Evolutionary conservation across 2,888 invertebrate species (phyloP), one percentile per base, ranked within the genome.

Genomic region (Athalia circularis): DNA sequence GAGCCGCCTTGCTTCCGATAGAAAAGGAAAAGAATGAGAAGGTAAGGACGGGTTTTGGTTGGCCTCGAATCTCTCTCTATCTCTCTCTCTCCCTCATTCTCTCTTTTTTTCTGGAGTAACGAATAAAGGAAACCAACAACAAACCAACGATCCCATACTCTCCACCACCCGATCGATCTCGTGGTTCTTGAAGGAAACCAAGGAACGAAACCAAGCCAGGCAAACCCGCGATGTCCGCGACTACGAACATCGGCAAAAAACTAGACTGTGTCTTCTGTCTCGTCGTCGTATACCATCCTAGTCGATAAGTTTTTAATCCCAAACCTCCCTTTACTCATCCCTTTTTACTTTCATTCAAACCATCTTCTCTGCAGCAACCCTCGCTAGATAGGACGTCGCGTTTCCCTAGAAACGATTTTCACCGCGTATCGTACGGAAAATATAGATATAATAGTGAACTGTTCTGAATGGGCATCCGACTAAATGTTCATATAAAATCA

Each of bases 371-470:
- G 15, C 9, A 4, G 3, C 65, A 13, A 13, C 48, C 50, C 65
- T 50, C 7, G 15, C n/a, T 11, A 45, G 4, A 45, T 64, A 3
- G 4, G 9, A 13, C 13, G 7, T 13, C 9, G 29, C 48, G 15
- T 67, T 67, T 67, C 29, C 11, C 11, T 15, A 52, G 52, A 52
- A 52, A 15, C 52, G 50, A 50, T 67, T 67, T 67, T 13, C 54
- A n/a, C 9, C 7, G 54, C 29, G 29, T 29, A 47, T n/a, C 11
- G 11, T n/a, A 47, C 45, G 9, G 2, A 45, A 13, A 61, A 5
- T 9, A 29, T 9, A 64, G 3, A 3, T 6, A 45, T 6, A 5
- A 43, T 7, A n/a, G 6, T 54, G 3, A 54, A 11, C 54, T 8
- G n/a, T 11, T 29, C 15, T 61, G 29, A 61, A 29, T 15, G 13